phyloP scores from a whole-genome alignment of 2,888 invertebrate species.

The Cyaniris semiargus region DNA sequence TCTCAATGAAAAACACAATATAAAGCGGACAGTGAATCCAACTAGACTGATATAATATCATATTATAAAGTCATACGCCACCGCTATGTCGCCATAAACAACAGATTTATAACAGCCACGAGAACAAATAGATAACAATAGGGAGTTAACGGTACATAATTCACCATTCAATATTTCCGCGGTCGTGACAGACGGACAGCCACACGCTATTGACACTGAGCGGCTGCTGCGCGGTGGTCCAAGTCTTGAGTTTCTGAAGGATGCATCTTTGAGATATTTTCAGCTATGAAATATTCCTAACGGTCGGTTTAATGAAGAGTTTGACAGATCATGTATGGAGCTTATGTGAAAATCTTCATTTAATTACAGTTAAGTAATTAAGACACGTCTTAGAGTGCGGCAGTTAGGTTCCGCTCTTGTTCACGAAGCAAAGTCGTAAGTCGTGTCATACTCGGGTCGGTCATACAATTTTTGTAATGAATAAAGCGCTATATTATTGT shows the following conservation, averaged over 20 bases:
- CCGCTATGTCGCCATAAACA: constrained; percentile 21
- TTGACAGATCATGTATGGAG: no score
- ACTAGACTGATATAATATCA: not conserved
- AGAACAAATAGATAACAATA: constrained; percentile 36
- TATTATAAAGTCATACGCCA: constrained; percentile 3
- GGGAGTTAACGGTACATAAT: constrained; percentile 41
- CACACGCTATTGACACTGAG: constrained; percentile 37
- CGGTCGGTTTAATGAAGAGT: no score
- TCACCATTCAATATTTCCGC: constrained; percentile 39
- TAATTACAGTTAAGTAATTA: no score
- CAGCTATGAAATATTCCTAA: not conserved
- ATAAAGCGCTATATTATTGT: no score
- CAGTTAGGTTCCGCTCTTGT: no score
- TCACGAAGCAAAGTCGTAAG: no score
- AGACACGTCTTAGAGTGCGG: no score
- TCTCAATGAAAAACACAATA: not conserved
- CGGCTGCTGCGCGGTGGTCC: constrained; percentile 35
- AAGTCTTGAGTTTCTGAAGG: constrained; percentile 25
- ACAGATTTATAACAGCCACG: constrained; percentile 33
- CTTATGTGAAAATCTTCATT: no score
- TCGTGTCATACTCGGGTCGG: no score
- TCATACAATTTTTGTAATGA: no score
- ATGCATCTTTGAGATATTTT: not conserved
- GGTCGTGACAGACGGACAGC: constrained; percentile 43
- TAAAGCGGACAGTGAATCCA: not conserved